Conservation (phyloP, 2,888 invertebrate species). For the Caenorhabditis zanzibari region DNA sequence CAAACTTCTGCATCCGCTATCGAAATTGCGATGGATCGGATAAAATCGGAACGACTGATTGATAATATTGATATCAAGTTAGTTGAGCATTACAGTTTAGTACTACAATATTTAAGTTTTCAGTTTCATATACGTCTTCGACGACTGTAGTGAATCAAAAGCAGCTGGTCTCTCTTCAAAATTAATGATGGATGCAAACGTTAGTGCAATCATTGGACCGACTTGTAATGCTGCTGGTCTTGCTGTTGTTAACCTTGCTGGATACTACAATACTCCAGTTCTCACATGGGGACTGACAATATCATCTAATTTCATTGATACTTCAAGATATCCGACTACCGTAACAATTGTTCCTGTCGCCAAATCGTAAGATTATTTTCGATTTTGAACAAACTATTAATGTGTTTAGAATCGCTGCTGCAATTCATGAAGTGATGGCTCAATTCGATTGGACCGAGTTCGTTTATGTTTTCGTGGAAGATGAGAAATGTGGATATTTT, state of each 20-base stretch:
- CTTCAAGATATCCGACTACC: constrained; percentile 63
- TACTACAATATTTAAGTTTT: background rate
- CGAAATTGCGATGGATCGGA: constrained; percentile 70
- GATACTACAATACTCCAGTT: constrained; percentile 69
- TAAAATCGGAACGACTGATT: constrained; percentile 61
- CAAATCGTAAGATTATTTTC: constrained; percentile 55
- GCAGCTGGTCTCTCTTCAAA: constrained; percentile 65
- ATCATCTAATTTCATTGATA: constrained; percentile 62
- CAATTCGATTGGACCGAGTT: constrained; percentile 74
- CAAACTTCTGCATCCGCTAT: constrained; percentile 69
- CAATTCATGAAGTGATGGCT: constrained; percentile 70
- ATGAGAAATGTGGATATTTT: constrained; percentile 71
- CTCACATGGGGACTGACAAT: constrained; percentile 70
- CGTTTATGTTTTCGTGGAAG: constrained; percentile 74
- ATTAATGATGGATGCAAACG: constrained; percentile 66
- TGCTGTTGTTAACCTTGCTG: constrained; percentile 62
- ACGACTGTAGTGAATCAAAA: constrained; percentile 68
- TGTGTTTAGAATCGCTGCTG: constrained; percentile 70
- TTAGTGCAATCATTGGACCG: constrained; percentile 72
- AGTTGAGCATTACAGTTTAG: background rate
- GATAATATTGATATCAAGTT: constrained; percentile 68
- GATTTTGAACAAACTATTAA: background rate
- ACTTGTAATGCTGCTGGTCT: constrained; percentile 71
- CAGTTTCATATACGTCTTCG: constrained; percentile 70
- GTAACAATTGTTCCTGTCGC: constrained; percentile 66